Evolutionary conservation across 2,888 invertebrate species (phyloP).

Genomic region (Sceliomorpha sp.): DNA sequence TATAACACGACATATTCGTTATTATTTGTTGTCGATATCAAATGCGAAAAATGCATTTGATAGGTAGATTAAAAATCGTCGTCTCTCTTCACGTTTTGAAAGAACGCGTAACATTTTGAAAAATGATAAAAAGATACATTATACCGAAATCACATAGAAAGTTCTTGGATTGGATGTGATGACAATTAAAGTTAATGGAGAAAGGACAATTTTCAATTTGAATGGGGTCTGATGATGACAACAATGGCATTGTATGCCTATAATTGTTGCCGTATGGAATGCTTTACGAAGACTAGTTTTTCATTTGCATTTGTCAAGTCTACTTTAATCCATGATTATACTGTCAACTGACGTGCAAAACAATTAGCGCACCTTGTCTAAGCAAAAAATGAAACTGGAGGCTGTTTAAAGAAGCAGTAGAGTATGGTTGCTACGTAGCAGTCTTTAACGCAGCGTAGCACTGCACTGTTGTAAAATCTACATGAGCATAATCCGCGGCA

Average conservation of each 20-base stretch:
- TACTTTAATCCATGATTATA: slow-evolving; percentile 29
- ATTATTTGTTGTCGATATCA: not conserved
- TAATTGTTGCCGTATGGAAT: slow-evolving; percentile 16
- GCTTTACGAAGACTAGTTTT: slow-evolving; percentile 12
- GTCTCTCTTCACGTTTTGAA: too few relatives aligned
- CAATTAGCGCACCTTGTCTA: slow-evolving; percentile 29
- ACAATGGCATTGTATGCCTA: slow-evolving; percentile 3
- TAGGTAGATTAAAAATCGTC: too few relatives aligned
- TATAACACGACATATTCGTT: not conserved
- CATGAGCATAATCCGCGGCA: slow-evolving; percentile 41
- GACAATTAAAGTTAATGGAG: too few relatives aligned
- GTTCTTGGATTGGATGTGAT: too few relatives aligned
- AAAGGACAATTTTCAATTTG: too few relatives aligned
- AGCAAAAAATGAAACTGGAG: slow-evolving; percentile 15
- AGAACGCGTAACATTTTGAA: too few relatives aligned
- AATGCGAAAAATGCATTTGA: too few relatives aligned
- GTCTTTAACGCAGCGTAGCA: slow-evolving; percentile 46
- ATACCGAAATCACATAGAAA: too few relatives aligned
- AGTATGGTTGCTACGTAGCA: slow-evolving; percentile 24
- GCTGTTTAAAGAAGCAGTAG: slow-evolving; percentile 32
- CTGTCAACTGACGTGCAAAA: slow-evolving; percentile 27
- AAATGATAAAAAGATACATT: too few relatives aligned
- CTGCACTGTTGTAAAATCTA: slow-evolving; percentile 41
- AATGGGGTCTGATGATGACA: not conserved
- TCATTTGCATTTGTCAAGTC: slow-evolving; percentile 13